These are phyloP conservation scores for Unio pictorum DNA, from an alignment of 2,888 invertebrate genomes.

Conservation along the genomic window DNA sequence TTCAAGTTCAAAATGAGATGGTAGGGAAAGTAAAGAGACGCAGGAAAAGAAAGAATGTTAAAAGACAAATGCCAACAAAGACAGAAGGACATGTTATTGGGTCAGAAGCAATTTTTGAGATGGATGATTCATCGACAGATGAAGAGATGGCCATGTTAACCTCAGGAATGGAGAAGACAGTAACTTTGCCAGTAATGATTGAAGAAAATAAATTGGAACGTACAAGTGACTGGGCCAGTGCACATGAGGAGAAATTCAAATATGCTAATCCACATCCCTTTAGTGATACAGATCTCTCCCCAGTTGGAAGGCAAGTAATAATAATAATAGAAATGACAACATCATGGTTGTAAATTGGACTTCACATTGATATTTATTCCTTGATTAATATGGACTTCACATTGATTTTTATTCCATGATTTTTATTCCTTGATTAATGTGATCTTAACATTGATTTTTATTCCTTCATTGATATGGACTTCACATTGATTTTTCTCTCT, in stretches of 20 bases:
- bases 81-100: slow-evolving; percentile 16
- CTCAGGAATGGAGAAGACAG: slow-evolving; percentile 32
- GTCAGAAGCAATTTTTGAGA: slow-evolving; percentile 61
- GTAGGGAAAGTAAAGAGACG: slow-evolving; percentile 5
- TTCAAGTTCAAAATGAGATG: slow-evolving; percentile 2
- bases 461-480: too few species aligned
- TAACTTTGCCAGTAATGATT: slow-evolving; percentile 35
- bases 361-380: too few species aligned
- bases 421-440: too few species aligned
- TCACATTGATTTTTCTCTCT: too few species aligned
- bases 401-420: too few species aligned
- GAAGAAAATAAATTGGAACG: slow-evolving; percentile 43
- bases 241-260: slow-evolving; percentile 32
- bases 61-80: slow-evolving; percentile 8
- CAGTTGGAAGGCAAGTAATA: slow-evolving; percentile 75
- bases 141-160: slow-evolving; percentile 51
- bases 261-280: slow-evolving; percentile 73
- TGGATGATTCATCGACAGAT: slow-evolving; percentile 62
- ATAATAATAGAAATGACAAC: too few species aligned
- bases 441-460: too few species aligned
- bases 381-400: too few species aligned
- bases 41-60: slow-evolving; percentile 21
- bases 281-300: slow-evolving; percentile 92
- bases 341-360: too few species aligned
- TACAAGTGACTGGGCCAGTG: slow-evolving; percentile 42